Evolutionary conservation across 2,888 invertebrate genomes (phyloP).

Genomic region (Coenonympha glycerion): DNA sequence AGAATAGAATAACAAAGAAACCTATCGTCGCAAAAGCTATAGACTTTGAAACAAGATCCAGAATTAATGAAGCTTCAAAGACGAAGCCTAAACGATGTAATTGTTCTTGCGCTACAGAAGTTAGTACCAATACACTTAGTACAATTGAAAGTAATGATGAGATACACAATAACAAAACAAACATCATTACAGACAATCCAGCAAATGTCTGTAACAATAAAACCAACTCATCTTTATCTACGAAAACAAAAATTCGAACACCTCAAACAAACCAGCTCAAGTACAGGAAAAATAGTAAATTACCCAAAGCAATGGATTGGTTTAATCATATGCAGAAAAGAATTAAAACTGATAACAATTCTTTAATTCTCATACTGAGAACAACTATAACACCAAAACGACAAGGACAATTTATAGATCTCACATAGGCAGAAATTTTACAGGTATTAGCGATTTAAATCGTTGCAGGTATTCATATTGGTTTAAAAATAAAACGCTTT

Average conservation of each 20-base stretch:
- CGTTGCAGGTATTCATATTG: too few species aligned
- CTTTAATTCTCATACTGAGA: constrained; percentile 32
- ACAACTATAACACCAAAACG: constrained; percentile 22
- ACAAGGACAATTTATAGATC: constrained; percentile 38
- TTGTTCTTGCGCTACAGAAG: background rate
- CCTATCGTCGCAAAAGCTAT: background rate
- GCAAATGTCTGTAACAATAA: background rate
- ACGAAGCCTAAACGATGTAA: background rate
- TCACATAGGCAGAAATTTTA: constrained; percentile 37
- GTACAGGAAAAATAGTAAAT: background rate
- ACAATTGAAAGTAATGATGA: background rate
- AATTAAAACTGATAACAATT: constrained; percentile 32
- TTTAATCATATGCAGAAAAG: constrained; percentile 39
- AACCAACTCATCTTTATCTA: background rate
- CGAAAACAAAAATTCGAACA: background rate
- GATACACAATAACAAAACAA: background rate
- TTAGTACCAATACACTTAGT: background rate
- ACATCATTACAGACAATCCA: background rate
- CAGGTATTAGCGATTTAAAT: too few species aligned
- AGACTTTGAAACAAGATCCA: background rate
- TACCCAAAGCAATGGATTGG: constrained; percentile 44
- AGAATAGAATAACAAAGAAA: background rate
- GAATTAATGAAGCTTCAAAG: background rate
- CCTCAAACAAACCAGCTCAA: background rate
- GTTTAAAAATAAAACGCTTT: too few species aligned